Conservation (phyloP, 2,888 invertebrate species). For the Drosophila anomalipes region DNA sequence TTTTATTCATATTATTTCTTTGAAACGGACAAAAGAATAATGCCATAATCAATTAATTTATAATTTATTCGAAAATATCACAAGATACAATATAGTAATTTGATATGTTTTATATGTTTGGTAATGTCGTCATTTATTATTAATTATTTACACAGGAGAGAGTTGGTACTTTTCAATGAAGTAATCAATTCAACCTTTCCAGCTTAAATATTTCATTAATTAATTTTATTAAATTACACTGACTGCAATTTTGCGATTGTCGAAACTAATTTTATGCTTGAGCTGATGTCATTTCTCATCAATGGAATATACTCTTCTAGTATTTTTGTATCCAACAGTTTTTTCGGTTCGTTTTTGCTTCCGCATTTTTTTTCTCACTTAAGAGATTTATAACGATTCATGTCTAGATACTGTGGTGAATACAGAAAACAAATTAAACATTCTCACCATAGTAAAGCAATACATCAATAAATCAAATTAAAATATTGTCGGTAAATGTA, state of each 20-base stretch:
- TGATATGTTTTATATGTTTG: too few species aligned
- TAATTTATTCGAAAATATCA: too few species aligned
- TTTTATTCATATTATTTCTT: not conserved
- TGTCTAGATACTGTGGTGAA: not conserved
- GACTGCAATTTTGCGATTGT: too few species aligned
- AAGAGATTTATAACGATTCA: not conserved
- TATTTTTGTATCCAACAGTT: not conserved
- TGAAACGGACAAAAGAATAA: not conserved
- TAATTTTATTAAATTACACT: not conserved
- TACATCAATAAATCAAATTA: not conserved
- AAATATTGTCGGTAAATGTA: not conserved
- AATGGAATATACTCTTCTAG: not conserved
- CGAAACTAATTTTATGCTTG: too few species aligned
- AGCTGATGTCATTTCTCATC: not conserved
- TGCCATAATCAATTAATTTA: too few species aligned
- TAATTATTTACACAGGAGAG: too few species aligned
- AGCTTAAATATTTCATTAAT: not conserved
- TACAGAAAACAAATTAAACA: not conserved
- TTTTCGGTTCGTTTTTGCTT: not conserved
- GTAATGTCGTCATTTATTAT: too few species aligned
- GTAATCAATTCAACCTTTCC: too few species aligned
- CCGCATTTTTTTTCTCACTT: not conserved
- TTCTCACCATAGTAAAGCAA: not conserved
- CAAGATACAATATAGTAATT: too few species aligned
- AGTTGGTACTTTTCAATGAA: too few species aligned